Evolutionary conservation across 1,140 invertebrate genomes (phyloP).

Genomic region (Nomia melanderi): DNA sequence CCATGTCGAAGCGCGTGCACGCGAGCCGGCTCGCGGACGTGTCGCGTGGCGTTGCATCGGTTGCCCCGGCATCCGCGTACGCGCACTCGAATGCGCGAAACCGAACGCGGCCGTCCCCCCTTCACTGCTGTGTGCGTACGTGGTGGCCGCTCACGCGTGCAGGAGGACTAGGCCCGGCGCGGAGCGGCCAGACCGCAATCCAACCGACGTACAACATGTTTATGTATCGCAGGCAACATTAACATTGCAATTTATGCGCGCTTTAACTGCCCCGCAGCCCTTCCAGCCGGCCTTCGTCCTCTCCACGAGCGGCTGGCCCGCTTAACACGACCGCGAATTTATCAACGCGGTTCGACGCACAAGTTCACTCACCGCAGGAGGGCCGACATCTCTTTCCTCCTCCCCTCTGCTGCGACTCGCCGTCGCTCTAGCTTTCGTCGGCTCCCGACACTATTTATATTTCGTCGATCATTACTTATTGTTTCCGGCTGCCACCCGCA

Average conservation of each 20-base stretch:
- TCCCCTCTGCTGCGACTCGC: not conserved
- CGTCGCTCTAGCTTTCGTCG: constrained; percentile 42
- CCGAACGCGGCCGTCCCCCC: constrained; percentile 16
- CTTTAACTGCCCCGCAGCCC: constrained; percentile 68
- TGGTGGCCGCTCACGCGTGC: constrained; percentile 53
- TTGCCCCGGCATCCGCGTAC: not conserved
- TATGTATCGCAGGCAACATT: constrained; percentile 77
- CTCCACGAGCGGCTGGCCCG: constrained; percentile 48
- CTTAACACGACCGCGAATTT: constrained; percentile 73
- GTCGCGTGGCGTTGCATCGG: constrained; percentile 46
- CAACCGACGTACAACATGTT: constrained; percentile 77
- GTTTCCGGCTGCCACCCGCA: not conserved
- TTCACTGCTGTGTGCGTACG: not conserved
- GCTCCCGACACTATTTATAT: constrained; percentile 61
- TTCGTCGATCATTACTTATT: constrained; percentile 35
- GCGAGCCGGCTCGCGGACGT: constrained; percentile 16
- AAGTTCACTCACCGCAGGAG: constrained; percentile 65
- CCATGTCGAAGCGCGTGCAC: constrained; percentile 14
- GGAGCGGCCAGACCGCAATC: constrained; percentile 70
- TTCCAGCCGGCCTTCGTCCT: constrained; percentile 26
- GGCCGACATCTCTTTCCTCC: constrained; percentile 21
- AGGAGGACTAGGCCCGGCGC: constrained; percentile 60
- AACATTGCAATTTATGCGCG: constrained; percentile 77
- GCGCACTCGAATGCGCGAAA: constrained; percentile 35
- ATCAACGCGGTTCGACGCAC: constrained; percentile 66